Evolutionary conservation across 23 tunicate species (phyloP), one percentile per base, ranked within the genome.

Genomic region (Styela clava): DNA sequence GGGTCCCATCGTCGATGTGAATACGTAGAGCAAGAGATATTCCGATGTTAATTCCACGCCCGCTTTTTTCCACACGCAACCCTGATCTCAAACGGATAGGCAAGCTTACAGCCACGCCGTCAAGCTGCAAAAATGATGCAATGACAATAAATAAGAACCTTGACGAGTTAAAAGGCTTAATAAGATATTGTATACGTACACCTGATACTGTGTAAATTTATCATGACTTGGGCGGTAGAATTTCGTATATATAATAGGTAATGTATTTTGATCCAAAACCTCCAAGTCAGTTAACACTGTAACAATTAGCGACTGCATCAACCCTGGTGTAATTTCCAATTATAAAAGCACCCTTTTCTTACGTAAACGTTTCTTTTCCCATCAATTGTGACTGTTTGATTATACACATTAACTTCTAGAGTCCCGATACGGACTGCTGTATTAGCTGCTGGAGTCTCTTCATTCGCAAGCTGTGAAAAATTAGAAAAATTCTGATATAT

Each of bases 41-140:
- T 52, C 62, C 37, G 51, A 76, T 76, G 67, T 52, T 33, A 5
- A 76, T 27, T 35, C 81, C 81, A 21, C 37, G 35, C 0, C 65
- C 81, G 27, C 31, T 76, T 23, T 76, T 76, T 52, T 76, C 81
- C 2, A 76, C 31, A 22, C 81, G 23, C 32, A 76, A 29, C 21
- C 81, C 81, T 16, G 52, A 36, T 36, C 33, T 35, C n/a, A 44
- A 16, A 21, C 81, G 52, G 16, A 76, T 29, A 20, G 81, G 81
- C 67, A 76, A 29, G 33, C 44, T 76, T 16, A 44, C 64, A 18
- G 21, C 24, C 0, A 76, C 67, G 16, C 37, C 81, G 37, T 76
- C 37, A 23, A 76, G 62, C 81, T 76, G 64, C n/a, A 22, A 67
- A 27, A 29, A 25, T 25, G 31, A 18, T 18, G 71, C 0, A 18